Evolutionary conservation across 2,888 invertebrate genomes (phyloP), one percentile per base, ranked within the genome.

Genomic region (Cryptocephalus moraei): DNA sequence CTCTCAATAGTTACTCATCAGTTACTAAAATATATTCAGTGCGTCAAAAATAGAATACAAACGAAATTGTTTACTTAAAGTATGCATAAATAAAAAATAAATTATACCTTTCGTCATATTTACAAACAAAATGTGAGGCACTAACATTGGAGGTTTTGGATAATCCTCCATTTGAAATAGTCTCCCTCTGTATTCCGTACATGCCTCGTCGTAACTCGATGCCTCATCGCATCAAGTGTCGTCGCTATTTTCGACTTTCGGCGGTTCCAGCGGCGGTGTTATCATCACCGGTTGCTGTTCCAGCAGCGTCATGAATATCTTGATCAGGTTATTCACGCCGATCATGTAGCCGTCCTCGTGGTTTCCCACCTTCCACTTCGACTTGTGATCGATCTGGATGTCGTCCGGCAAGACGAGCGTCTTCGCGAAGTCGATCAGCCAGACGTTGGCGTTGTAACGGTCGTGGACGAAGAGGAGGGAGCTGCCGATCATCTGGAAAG

Each of bases 391-490:
- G 49, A 93, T 88, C 36, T 69, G 74, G 50, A 85, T 73, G 51
- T 83, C 79, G 1, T 80, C 78, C 0, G 92, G 90, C 34, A 95
- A 76, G 10, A 82, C 80, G 41, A 91, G 79, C 1, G 94, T 93
- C 73, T 97, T 97, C 42, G 96, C 95, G 67, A 97, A 97, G 72
- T 97, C 96, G 56, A 97, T 97, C 75, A 97, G 80, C 96, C 96
- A 97, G 10, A 93, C 83, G 52, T 89, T 90, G 32, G 93, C 91
- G 65, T 83, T 86, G 56, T 80, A 79, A 47, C 82, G 79, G 69
- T 97, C 95, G 73, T 94, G 95, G 45, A 97, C 92, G 68, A 97
- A 91, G 48, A 97, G 79, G 49, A 97, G 74, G 22, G 94, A 94
- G 70, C 94, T 94, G 53, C 93, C 92, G 60, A 94, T 92, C 43